Conservation (phyloP, 2,113 vertebrate genomes). For the Gymnogyps californianus region DNA sequence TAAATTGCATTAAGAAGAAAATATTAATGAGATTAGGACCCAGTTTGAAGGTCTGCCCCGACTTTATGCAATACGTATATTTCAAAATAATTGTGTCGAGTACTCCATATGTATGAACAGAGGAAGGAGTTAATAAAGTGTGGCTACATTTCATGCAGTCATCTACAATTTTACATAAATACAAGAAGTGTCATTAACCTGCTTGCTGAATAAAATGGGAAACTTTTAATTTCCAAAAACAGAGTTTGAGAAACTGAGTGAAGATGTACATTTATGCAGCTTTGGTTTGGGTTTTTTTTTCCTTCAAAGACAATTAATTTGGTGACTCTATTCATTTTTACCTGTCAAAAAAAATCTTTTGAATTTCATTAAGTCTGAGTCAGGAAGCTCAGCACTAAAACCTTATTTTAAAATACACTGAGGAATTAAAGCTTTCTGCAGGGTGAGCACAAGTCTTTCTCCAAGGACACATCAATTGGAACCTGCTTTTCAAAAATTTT, state of each 20-base stretch:
- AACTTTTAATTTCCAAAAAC: background rate
- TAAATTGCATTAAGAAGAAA: background rate
- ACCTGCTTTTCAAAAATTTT: slow-evolving; percentile 23
- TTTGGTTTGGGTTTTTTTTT: background rate
- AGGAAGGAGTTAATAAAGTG: slow-evolving; percentile 20
- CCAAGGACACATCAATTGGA: slow-evolving; percentile 33
- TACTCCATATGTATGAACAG: background rate
- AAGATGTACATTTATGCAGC: background rate
- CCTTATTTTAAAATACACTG: slow-evolving; percentile 27
- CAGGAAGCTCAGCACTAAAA: slow-evolving; percentile 12
- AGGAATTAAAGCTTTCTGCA: slow-evolving; percentile 50
- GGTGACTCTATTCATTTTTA: slow-evolving; percentile 6
- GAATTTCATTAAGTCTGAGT: slow-evolving; percentile 41
- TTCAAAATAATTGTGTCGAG: background rate
- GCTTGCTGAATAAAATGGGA: background rate
- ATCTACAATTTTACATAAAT: background rate
- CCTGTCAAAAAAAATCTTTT: background rate
- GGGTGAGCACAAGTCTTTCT: slow-evolving; percentile 45
- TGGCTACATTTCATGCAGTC: background rate
- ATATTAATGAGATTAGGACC: background rate
- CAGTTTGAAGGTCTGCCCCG: background rate
- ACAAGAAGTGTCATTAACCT: background rate
- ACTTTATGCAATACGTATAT: background rate
- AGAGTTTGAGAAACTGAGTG: background rate
- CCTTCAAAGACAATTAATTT: slow-evolving; percentile 34